phyloP scores from a whole-genome alignment of 2,888 invertebrate species.

The Beris morrisii region DNA sequence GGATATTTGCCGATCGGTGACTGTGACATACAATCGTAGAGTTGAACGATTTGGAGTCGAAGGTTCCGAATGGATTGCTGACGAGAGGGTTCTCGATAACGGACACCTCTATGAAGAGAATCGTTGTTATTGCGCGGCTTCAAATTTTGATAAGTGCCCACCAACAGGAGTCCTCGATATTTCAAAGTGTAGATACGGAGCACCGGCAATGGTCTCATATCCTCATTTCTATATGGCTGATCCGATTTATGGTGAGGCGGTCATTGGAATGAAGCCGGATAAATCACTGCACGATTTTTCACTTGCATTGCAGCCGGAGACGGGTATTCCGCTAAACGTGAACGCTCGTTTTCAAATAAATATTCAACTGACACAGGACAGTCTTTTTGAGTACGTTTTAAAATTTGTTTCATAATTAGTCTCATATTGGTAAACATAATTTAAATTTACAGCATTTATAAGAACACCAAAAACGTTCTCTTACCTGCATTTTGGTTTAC shows the following conservation, averaged over 20 bases:
- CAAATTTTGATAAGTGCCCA: constrained; percentile 57
- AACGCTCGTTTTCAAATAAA: constrained; percentile 79
- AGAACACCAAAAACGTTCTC: constrained; percentile 58
- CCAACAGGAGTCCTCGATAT: constrained; percentile 70
- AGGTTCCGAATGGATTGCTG: constrained; percentile 58
- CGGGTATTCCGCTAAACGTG: constrained; percentile 77
- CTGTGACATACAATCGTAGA: constrained; percentile 45
- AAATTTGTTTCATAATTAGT: constrained; percentile 5
- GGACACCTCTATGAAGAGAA: constrained; percentile 63
- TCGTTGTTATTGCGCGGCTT: constrained; percentile 68
- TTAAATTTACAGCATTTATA: constrained; percentile 59
- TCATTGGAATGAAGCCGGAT: constrained; percentile 70
- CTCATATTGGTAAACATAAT: neutral
- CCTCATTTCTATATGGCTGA: constrained; percentile 82
- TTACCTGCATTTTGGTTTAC: constrained; percentile 79
- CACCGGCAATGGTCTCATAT: constrained; percentile 80
- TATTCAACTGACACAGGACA: constrained; percentile 61
- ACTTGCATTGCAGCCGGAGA: constrained; percentile 71
- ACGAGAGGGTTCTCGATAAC: constrained; percentile 72
- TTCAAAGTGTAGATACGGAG: constrained; percentile 72
- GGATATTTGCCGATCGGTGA: constrained; percentile 76
- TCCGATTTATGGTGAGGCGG: constrained; percentile 62
- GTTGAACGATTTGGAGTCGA: constrained; percentile 44
- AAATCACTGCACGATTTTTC: constrained; percentile 66
- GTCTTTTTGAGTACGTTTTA: constrained; percentile 60